Evolutionary conservation across 2,888 invertebrate species (phyloP), one percentile per base, ranked within the genome.

Genomic region (Rugalucina vietnamica): DNA sequence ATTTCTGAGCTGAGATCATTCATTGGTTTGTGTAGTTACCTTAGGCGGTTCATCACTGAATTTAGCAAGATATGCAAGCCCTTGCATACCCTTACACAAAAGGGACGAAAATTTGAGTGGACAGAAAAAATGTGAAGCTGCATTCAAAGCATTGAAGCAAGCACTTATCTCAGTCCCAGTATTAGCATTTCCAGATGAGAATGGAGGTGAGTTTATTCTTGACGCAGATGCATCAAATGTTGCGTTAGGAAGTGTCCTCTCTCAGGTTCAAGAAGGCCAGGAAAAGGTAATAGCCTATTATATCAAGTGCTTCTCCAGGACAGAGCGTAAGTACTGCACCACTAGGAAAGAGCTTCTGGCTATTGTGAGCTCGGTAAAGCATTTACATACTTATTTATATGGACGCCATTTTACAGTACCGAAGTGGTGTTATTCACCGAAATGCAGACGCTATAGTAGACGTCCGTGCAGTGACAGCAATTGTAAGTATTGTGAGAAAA

Each of bases 171-270:
- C 72, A 21, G 74, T 88, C n/a, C 86, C 79, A n/a, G 65, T 85
- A 49, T 74, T 89, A 12, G 83, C 79, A 32, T 86, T 74, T 57
- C 78, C 88, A 4, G 78, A 83, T 77, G 82, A 85, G 50, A 73
- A 57, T 1, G 60, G 43, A 43, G 65, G 72, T 21, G 69, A 74
- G 1, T 79, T 79, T 29, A 71, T 76, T 29, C 29, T 84, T 14
- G 76, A 77, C 49, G 73, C 50, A 24, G 81, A 86, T 80, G 88
- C 85, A 1, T 73, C 54, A 27, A 27, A 57, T 27, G 32, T 50
- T 21, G 85, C 81, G 12, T 54, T 84, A 27, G 84, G 87, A 1
- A 87, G 84, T 12, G 81, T 89, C 2, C 77, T 84, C 1, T 74
- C 75, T 24, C 75, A 84, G 54, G 14, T 73, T 3, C 73, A 73